Conservation (phyloP, 1,140 invertebrate species). For the Nixonia krombeini region DNA sequence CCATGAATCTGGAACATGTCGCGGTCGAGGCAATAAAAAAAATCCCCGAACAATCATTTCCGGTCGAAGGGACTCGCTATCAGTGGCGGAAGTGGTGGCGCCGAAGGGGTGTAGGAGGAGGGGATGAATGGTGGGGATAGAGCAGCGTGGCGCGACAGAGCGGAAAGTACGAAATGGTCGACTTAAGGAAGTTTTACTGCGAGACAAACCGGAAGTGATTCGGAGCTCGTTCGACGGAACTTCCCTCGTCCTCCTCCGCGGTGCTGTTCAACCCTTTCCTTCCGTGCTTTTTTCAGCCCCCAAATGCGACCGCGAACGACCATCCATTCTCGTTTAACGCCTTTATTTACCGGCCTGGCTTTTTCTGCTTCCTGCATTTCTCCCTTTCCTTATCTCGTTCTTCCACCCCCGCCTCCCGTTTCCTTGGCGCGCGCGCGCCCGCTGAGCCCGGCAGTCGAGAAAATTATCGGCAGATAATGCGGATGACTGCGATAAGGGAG, state of each 20-base stretch:
- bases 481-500: conserved; percentile 44
- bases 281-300: conserved; percentile 42
- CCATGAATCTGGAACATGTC: conserved; percentile 3
- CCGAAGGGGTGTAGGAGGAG: too few relatives aligned
- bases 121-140: too few relatives aligned
- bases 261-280: conserved; percentile 27
- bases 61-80: conserved; percentile 49
- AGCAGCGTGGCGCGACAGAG: conserved; percentile 38
- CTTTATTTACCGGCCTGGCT: conserved; percentile 62
- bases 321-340: conserved; percentile 69
- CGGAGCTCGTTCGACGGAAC: conserved; percentile 36
- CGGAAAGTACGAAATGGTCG: conserved; percentile 55
- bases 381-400: conserved; percentile 21
- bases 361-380: conserved; percentile 42
- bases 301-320: conserved; percentile 61
- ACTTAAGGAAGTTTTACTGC: conserved; percentile 64
- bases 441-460: conserved; percentile 30
- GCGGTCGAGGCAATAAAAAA: conserved; percentile 14
- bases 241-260: conserved; percentile 36
- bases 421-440: conserved; percentile 14
- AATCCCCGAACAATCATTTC: conserved; percentile 40
- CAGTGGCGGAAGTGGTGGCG: too few relatives aligned
- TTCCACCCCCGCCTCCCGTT: conserved; percentile 30
- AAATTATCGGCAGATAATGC: conserved; percentile 47
- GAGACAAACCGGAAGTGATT: conserved; percentile 67